phyloP scores from a whole-genome alignment of 2,888 invertebrate genomes.

The Lypha dubia region DNA sequence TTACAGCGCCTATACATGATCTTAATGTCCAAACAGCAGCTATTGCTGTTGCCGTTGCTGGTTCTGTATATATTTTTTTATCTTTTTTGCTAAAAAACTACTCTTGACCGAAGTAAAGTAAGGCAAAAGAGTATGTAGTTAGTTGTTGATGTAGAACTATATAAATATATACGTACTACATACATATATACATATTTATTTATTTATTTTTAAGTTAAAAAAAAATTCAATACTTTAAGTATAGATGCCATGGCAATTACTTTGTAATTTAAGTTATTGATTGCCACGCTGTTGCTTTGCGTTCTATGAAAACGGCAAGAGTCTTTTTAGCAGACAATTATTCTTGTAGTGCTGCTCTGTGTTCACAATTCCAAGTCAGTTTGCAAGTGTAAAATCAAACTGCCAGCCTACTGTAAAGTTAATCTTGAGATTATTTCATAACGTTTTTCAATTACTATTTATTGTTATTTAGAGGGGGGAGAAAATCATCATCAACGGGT shows the following conservation, averaged over 20 bases:
- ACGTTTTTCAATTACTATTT: slow-evolving; percentile 63
- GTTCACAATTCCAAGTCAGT: not conserved
- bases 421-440: slow-evolving; percentile 71
- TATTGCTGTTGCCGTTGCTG: slow-evolving; percentile 53
- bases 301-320: slow-evolving; percentile 26
- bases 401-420: slow-evolving; percentile 63
- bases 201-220: slow-evolving; percentile 46
- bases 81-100: not conserved
- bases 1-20: slow-evolving; percentile 43
- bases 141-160: slow-evolving; percentile 61
- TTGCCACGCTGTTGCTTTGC: slow-evolving; percentile 78
- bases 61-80: slow-evolving; percentile 40
- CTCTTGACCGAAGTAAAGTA: slow-evolving; percentile 62
- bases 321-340: slow-evolving; percentile 1
- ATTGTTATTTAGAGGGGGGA: slow-evolving; percentile 18
- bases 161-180: slow-evolving; percentile 71
- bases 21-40: slow-evolving; percentile 25
- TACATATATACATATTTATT: no score
- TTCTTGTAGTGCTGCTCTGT: slow-evolving; percentile 1
- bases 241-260: slow-evolving; percentile 81
- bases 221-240: slow-evolving; percentile 72
- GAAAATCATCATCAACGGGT: slow-evolving; percentile 11
- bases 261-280: slow-evolving; percentile 83
- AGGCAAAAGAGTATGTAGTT: slow-evolving; percentile 58
- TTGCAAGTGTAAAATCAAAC: slow-evolving; percentile 54